phyloP scores from a whole-genome alignment of 1,140 invertebrate species.

The Rhopalosiphum maidis region DNA sequence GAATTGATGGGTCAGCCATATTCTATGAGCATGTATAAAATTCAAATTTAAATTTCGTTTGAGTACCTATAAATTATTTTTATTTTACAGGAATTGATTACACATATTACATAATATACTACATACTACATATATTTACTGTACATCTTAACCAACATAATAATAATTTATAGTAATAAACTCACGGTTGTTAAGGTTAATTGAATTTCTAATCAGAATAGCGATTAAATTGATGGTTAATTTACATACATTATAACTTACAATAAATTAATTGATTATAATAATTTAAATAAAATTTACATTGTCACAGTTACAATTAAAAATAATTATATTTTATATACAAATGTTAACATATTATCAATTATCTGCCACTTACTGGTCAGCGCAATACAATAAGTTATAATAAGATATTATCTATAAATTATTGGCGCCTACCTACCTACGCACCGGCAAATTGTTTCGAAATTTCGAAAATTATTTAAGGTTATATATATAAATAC shows the following conservation, averaged over 20 bases:
- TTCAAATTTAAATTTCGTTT: background rate
- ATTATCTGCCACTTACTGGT: background rate
- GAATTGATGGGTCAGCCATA: conserved; percentile 61
- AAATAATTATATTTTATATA: background rate
- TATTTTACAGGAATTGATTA: background rate
- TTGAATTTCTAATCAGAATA: background rate
- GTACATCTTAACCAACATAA: background rate
- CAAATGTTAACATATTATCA: background rate
- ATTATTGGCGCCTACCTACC: too few relatives aligned
- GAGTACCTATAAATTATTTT: background rate
- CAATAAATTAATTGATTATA: background rate
- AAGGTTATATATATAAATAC: conserved; percentile 3
- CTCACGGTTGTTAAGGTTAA: background rate
- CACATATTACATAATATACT: background rate
- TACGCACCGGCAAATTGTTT: too few relatives aligned
- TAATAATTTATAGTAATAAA: background rate
- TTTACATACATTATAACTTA: background rate
- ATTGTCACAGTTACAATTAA: background rate
- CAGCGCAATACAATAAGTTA: too few relatives aligned
- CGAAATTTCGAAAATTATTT: background rate
- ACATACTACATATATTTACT: background rate
- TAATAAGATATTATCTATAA: too few relatives aligned
- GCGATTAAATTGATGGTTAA: background rate
- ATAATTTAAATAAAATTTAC: background rate
- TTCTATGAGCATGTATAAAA: background rate